Percentiles rank a stretch among this genome's conserved stretches.
phyloP scores from a whole-genome alignment of 92 coral and sea anemone genomes.

The Paragorgia papillata region DNA sequence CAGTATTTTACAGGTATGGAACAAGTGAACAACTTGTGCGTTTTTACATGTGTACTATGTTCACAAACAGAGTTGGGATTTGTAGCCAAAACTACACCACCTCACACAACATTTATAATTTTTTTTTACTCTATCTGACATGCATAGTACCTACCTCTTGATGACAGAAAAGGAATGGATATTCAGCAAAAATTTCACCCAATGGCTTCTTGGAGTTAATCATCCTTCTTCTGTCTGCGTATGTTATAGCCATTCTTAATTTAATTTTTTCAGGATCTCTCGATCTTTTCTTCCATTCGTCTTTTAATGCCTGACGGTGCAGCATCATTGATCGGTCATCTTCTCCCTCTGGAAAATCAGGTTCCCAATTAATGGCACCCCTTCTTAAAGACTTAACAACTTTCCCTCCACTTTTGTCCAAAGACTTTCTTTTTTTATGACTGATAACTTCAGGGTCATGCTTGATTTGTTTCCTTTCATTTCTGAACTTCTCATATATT shows the following conservation, averaged over 20 bases:
- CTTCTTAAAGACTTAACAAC: slow-evolving; percentile 41
- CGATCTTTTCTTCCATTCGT: slow-evolving; percentile 51
- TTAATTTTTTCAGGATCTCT: slow-evolving; percentile 54
- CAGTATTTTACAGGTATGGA: too few relatives aligned
- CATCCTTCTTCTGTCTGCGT: slow-evolving; percentile 43
- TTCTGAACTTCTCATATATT: slow-evolving; percentile 62
- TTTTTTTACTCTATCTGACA: too few relatives aligned
- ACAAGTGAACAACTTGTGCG: too few relatives aligned
- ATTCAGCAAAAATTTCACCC: too few relatives aligned
- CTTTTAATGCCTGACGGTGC: slow-evolving; percentile 48
- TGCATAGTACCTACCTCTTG: too few relatives aligned
- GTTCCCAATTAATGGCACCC: slow-evolving; percentile 75
- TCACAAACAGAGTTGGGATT: too few relatives aligned
- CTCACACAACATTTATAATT: too few relatives aligned
- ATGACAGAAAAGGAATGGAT: too few relatives aligned
- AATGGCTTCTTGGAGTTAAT: too few relatives aligned
- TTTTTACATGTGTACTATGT: too few relatives aligned
- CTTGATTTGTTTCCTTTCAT: slow-evolving; percentile 41
- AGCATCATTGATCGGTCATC: slow-evolving; percentile 48
- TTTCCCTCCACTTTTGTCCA: background rate
- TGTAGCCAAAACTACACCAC: too few relatives aligned
- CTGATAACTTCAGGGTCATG: slow-evolving; percentile 51
- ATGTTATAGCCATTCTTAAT: slow-evolving; percentile 58
- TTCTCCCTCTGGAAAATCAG: too few relatives aligned
- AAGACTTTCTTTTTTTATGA: slow-evolving; percentile 7